Base-by-base conservation (phyloP, 2,888 invertebrate species). In the Heliconius ismenius region DNA sequence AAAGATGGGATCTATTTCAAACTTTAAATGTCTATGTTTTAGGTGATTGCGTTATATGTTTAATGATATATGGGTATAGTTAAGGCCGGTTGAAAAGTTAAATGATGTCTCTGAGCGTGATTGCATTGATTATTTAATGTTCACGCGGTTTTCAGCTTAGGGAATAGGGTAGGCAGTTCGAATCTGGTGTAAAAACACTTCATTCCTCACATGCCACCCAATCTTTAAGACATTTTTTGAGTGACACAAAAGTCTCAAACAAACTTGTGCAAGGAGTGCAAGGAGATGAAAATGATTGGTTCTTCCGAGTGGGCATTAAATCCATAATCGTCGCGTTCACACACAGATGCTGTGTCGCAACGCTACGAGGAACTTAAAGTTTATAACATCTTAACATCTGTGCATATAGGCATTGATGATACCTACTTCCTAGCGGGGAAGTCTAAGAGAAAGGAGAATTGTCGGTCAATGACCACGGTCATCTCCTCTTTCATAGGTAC, bases 1-100 rank as follows among this genome's bases (percentile, higher is more conserved):
- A 63, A 69, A 9, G 62, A 83, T 49, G 84, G 78, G 3, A 28
- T 74, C 0, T 78, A 76, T 62, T 65, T 21, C 18, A 76, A 43
- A 49, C 3, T 65, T 36, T 76, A 76, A 70, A 32, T 70, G 32
- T 32, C 32, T 62, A 1, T 26, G 24, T 54, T 54, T 54, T 54
- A 21, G 54, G 54, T 54, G 3, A n/a, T 49, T 15, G 43, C 18
- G 6, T 18, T 54, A 54, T 54, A 21, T 54, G 18, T 3, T 54
- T 54, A n/a, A 21, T 54, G 3, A 54, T 9, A 1, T 54, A 54
- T 54, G 10, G 21, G 9, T 9, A 54, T 18, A 21, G 54, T 54
- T 54, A 54, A 54, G 7, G 21, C 1, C 54, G 21, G 21, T 54
- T 21, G 21, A 54, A 54, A 9, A 7, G 1, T 18, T 54, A 21